Conservation (phyloP, 2,888 invertebrate genomes). For the Phasia obesa region DNA sequence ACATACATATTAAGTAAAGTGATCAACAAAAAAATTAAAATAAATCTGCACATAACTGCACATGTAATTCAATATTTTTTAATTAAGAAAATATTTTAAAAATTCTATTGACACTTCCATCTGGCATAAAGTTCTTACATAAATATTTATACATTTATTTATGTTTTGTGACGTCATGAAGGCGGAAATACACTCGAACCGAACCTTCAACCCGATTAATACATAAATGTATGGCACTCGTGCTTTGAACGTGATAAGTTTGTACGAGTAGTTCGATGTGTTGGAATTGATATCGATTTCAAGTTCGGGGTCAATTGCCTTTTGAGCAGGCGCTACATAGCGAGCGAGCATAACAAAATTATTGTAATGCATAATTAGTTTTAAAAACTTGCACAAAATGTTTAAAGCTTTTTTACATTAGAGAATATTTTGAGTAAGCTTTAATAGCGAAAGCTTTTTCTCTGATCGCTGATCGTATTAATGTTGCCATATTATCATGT, state of each 20-base stretch:
- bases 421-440: no score
- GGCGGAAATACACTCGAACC: slow-evolving; percentile 48
- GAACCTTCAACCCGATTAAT: slow-evolving; percentile 44
- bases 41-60: no score
- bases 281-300: slow-evolving; percentile 14
- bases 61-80: not conserved
- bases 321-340: slow-evolving; percentile 2
- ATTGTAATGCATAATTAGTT: no score
- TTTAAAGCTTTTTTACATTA: no score
- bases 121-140: not conserved
- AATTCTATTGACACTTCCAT: not conserved
- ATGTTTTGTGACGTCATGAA: slow-evolving; percentile 21
- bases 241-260: not conserved
- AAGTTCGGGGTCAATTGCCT: slow-evolving; percentile 40
- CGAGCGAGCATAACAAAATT: no score
- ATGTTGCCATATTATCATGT: not conserved
- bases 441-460: not conserved
- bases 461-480: not conserved
- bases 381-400: no score
- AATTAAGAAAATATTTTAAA: not conserved
- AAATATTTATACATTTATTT: no score
- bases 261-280: no score
- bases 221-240: slow-evolving; percentile 11
- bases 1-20: no score
- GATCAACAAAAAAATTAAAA: no score